phyloP scores from a whole-genome alignment of 2,113 vertebrate genomes.

The Speoplatyrhinus poulsoni region DNA sequence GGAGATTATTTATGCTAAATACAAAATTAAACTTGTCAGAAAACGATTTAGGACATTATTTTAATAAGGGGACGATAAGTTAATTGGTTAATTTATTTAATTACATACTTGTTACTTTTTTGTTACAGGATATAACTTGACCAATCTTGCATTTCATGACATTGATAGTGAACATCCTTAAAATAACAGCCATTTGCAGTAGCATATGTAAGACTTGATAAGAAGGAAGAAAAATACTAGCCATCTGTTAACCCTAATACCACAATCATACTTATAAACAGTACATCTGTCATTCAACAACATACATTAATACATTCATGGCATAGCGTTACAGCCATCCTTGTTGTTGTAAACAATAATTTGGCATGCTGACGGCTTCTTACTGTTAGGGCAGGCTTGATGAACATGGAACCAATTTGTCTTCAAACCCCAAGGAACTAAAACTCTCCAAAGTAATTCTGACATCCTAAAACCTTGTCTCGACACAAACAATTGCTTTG shows the following conservation, averaged over 20 bases:
- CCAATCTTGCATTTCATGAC: constrained; percentile 23
- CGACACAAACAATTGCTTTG: constrained; percentile 79
- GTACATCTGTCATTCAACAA: constrained; percentile 5
- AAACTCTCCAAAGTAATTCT: constrained; percentile 75
- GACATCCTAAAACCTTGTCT: constrained; percentile 73
- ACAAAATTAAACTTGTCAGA: too few species aligned
- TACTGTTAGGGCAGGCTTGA: constrained; percentile 47
- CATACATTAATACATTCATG: neutral
- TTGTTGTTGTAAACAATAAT: constrained; percentile 31
- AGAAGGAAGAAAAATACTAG: constrained; percentile 22
- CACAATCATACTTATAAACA: neutral
- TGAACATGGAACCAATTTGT: constrained; percentile 76
- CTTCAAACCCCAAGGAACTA: constrained; percentile 74
- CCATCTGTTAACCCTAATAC: constrained; percentile 43
- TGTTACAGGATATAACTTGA: constrained; percentile 47
- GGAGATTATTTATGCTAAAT: too few species aligned
- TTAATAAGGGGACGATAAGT: too few species aligned
- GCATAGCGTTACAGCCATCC: constrained; percentile 12
- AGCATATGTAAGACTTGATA: constrained; percentile 64
- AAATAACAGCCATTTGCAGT: constrained; percentile 46
- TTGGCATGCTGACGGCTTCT: constrained; percentile 48
- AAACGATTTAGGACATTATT: too few species aligned
- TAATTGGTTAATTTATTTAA: constrained; percentile 48
- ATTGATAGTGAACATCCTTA: constrained; percentile 47
- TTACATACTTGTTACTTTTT: constrained; percentile 66